Evolutionary conservation across 2,888 invertebrate species (phyloP).

Genomic region (Sipha maydis): DNA sequence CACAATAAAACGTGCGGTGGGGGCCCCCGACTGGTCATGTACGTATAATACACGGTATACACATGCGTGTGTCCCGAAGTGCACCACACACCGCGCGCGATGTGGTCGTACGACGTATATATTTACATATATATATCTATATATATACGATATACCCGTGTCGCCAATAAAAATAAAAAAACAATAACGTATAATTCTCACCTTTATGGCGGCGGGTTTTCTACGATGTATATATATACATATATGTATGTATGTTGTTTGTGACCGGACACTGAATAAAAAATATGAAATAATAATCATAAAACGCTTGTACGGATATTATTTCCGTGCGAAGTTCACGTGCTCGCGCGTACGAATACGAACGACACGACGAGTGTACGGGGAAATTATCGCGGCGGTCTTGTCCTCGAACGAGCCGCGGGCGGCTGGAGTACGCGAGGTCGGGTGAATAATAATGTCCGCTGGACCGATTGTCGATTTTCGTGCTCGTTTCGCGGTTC

Average conservation of each 20-base stretch:
- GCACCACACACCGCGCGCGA: neutral
- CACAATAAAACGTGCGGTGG: slow-evolving; percentile 6
- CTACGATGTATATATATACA: neutral
- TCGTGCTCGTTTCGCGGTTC: neutral
- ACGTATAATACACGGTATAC: neutral
- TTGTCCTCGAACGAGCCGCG: no score
- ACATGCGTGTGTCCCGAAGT: slow-evolving; percentile 10
- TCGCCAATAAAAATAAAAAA: slow-evolving; percentile 17
- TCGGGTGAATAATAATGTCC: no score
- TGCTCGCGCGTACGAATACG: no score
- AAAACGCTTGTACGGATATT: neutral
- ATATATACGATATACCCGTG: neutral
- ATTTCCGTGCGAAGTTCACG: neutral
- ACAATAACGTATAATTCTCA: slow-evolving; percentile 19
- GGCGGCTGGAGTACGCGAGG: no score
- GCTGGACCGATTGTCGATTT: neutral
- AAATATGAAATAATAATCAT: slow-evolving; percentile 1
- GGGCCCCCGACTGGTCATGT: neutral
- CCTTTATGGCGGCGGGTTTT: slow-evolving; percentile 11
- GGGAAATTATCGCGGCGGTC: no score
- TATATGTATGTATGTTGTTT: neutral
- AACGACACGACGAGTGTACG: no score
- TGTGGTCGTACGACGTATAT: neutral
- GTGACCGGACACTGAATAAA: slow-evolving; percentile 10
- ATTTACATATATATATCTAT: neutral